phyloP scores from a whole-genome alignment of 2,888 invertebrate genomes.

The Spicauda simplicius region DNA sequence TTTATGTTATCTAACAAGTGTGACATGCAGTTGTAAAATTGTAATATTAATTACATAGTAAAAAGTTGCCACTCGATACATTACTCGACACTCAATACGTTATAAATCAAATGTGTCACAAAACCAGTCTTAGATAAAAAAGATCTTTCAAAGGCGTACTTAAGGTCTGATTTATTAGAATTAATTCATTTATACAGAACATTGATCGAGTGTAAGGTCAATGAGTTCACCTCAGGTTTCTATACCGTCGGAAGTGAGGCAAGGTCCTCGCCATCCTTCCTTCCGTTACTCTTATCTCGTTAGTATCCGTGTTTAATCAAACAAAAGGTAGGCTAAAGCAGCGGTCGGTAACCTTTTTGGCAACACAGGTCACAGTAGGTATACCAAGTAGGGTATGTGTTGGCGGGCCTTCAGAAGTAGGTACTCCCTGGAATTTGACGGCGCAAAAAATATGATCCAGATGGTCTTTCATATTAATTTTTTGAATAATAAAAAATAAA shows the following conservation, averaged over 20 bases:
- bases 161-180: conserved; percentile 15
- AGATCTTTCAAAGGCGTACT: conserved; percentile 15
- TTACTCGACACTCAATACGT: background rate
- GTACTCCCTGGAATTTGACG: no score
- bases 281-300: conserved; percentile 56
- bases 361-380: no score
- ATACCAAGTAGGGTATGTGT: background rate
- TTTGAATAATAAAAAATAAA: no score
- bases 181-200: conserved; percentile 33
- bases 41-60: no score
- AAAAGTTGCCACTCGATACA: no score
- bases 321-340: conserved; percentile 5
- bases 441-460: no score
- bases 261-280: conserved; percentile 67
- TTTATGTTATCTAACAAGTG: no score
- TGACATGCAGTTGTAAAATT: no score
- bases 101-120: background rate
- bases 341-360: no score
- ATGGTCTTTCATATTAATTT: no score
- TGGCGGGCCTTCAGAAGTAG: no score
- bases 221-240: conserved; percentile 39
- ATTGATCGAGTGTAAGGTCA: conserved; percentile 35
- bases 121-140: conserved; percentile 5
- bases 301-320: conserved; percentile 21
- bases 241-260: conserved; percentile 66